Conservation (phyloP, 1,140 invertebrate genomes). For the Drosophila ercepeae region DNA sequence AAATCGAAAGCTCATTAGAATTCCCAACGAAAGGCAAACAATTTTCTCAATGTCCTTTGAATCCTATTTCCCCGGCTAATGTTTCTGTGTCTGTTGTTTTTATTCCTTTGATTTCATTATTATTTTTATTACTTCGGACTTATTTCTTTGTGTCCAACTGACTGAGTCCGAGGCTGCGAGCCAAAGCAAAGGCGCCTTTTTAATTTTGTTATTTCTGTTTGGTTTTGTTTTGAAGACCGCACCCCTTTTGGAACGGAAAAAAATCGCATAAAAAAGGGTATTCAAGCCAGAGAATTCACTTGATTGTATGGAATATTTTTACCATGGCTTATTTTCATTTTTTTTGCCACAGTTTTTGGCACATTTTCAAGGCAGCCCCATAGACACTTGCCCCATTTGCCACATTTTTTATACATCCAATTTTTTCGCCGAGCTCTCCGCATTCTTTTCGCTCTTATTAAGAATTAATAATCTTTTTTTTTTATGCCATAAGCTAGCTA, state of each 20-base stretch:
- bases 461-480: constrained; percentile 74
- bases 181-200: constrained; percentile 72
- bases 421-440: constrained; percentile 15
- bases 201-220: constrained; percentile 75
- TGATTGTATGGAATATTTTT: constrained; percentile 27
- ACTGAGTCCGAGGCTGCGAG: constrained; percentile 63
- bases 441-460: constrained; percentile 55
- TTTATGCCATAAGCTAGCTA: constrained; percentile 60
- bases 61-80: constrained; percentile 5
- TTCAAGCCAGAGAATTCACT: constrained; percentile 54
- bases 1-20: constrained; percentile 66
- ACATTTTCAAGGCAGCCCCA: constrained; percentile 61
- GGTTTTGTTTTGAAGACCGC: constrained; percentile 18
- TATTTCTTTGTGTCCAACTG: constrained; percentile 65
- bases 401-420: constrained; percentile 56
- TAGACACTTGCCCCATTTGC: constrained; percentile 58
- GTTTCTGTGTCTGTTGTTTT: constrained; percentile 38
- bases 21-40: constrained; percentile 51
- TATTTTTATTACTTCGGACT: constrained; percentile 69
- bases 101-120: constrained; percentile 79
- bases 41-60: constrained; percentile 51
- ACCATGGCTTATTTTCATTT: constrained; percentile 6
- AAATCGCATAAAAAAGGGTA: constrained; percentile 74
- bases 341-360: constrained; percentile 49
- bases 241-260: not conserved